Base-by-base conservation (phyloP, 2,888 invertebrate genomes). In the Pemphredon lugubris region DNA sequence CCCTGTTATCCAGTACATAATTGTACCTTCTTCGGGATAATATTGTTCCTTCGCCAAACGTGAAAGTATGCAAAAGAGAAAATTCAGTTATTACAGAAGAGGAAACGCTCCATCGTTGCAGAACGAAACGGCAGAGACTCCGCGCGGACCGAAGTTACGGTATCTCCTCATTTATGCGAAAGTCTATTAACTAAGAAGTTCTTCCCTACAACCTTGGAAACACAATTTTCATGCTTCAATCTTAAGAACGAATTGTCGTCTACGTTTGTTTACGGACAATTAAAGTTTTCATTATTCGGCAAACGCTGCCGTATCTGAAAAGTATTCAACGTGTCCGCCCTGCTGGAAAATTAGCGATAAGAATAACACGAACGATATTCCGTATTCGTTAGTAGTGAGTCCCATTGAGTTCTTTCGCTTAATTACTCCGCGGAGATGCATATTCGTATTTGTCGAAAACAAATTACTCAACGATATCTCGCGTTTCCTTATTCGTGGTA, bases 271-370 rank as follows among this genome's bases (percentile, higher is more conserved):
- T 73, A 67, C 55, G 58, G 75, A 71, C 66, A 75, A 75, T 75
- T 75, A 75, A 72, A 75, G 75, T 75, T 75, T 75, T 75, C 75
- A 75, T 75, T 75, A 75, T 71, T 64, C 67, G 71, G 67, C 55
- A 74, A 75, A 75, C 34, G 61, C 69, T 65, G 51, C 42, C 51
- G 42, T 65, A 47, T 72, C 65, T 55, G 37, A 47, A 44, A 39
- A 26, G n/a, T 30, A 21, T 54, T 39, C 59, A 18, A 54, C 50
- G 55, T 68, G 58, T 63, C 51, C 53, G 48, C 32, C 51, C 42
- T 39, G 60, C 30, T 40, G 5, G 57, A 54, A 18, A 48, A 54
- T 48, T 30, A 40, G 21, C 14, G 13, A 16, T n/a, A n/a, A n/a
- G n/a, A n/a, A n/a, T n/a, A n/a, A n/a, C n/a, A n/a, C n/a, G n/a